These are phyloP conservation scores for Heteractis magnifica DNA, from an alignment of 92 coral and sea anemone genomes.

Conservation along the genomic window DNA sequence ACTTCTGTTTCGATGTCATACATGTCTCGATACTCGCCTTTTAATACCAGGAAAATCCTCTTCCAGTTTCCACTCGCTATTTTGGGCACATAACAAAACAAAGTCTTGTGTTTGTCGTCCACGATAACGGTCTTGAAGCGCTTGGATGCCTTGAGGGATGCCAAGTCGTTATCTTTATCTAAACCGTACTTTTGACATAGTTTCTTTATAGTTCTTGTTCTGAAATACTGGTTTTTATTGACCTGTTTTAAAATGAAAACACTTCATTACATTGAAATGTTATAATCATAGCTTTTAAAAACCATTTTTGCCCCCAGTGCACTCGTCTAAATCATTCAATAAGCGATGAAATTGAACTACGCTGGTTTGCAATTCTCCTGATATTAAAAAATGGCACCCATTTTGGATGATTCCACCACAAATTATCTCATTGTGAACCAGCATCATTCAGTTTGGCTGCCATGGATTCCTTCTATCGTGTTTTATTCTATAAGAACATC, in stretches of 20 bases:
- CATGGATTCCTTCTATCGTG: not conserved
- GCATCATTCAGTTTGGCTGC: not conserved
- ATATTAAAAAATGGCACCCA: not conserved
- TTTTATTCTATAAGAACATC: not conserved
- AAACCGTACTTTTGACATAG: conserved; percentile 11
- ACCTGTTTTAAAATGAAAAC: not conserved
- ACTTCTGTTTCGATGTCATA: conserved; percentile 9
- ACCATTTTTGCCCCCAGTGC: no score
- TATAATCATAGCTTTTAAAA: no score
- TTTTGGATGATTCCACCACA: not conserved
- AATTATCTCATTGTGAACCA: not conserved
- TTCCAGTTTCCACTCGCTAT: conserved; percentile 73
- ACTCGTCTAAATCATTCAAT: no score
- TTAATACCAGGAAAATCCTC: conserved; percentile 41
- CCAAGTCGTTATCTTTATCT: not conserved
- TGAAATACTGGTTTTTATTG: not conserved
- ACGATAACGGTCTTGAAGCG: conserved; percentile 29
- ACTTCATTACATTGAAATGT: not conserved
- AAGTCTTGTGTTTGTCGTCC: conserved; percentile 34
- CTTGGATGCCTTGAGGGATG: not conserved
- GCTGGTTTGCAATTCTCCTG: no score
- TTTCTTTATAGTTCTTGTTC: not conserved
- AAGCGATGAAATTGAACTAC: no score
- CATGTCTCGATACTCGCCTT: conserved; percentile 19
- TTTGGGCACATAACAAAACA: conserved; percentile 60